Percentiles rank a stretch among this genome's conserved stretches.
These are phyloP conservation scores for Iguana delicatissima DNA, from an alignment of 2,797 vertebrate species.

Conservation along the genomic window DNA sequence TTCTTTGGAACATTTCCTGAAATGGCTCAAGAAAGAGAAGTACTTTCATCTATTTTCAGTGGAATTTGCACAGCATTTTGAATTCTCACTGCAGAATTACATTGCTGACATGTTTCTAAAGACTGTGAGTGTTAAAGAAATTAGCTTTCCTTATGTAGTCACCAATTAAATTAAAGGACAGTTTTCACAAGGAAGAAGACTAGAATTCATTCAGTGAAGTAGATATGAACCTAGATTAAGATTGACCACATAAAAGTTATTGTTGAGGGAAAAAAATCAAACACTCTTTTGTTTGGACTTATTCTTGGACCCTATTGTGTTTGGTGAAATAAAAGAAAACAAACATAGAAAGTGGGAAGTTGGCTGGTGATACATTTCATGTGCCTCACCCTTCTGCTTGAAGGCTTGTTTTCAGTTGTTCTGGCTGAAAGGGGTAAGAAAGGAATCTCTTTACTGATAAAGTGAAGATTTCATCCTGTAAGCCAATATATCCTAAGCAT, in stretches of 20 bases:
- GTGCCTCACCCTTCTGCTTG: not conserved
- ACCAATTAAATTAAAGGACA: not conserved
- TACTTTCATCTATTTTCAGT: not conserved
- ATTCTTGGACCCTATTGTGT: not conserved
- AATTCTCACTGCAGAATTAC: not conserved
- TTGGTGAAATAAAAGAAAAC: not conserved
- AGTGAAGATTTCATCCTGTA: not conserved
- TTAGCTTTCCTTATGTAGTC: not conserved
- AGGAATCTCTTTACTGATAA: not conserved
- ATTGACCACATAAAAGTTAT: not conserved
- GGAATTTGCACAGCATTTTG: not conserved
- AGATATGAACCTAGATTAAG: not conserved
- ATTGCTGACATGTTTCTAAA: not conserved
- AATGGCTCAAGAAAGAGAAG: not conserved
- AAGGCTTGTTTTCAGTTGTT: not conserved
- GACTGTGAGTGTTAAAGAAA: not conserved
- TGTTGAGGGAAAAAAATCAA: not conserved
- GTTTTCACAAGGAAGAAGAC: not conserved
- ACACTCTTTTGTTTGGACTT: not conserved
- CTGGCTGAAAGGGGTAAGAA: not conserved
- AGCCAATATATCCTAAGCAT: not conserved
- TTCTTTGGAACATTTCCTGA: slow-evolving; percentile 8
- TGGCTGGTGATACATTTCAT: not conserved
- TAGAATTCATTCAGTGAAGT: not conserved
- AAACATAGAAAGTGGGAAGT: not conserved